Base-by-base conservation (phyloP, 92 coral and sea anemone genomes). In the Paragorgia papillata region DNA sequence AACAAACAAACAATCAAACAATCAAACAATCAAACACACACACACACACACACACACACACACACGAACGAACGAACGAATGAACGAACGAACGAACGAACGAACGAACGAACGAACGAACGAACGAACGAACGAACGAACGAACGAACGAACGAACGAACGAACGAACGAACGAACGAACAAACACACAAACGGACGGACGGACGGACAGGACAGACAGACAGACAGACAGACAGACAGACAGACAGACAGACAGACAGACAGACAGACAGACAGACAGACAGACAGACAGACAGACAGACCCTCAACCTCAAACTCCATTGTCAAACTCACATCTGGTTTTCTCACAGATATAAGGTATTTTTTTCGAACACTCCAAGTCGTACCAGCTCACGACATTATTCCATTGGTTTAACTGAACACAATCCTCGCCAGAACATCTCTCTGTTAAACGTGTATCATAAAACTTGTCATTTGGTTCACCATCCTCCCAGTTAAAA, bases 371-470 rank as follows among this genome's bases (percentile, higher is more conserved):
- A 63, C 98, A 94, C 37, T 88, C 86, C 33, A 85, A 57, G 84
- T 94, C 98, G 59, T 81, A 73, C 98, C 98, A 94, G 24, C 86
- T 85, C 79, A 79, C 87, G 13, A 84, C 84, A 48, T 77, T 88
- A 56, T 87, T 82, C 95, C 95, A 82, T 46, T 83, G 84, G 26
- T 82, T 82, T 79, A 91, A 89, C 69, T 87, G 92, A 9, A 94
- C 92, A 50, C 98, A 94, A 85, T 94, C 98, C 55, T 94, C 98
- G 12, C 98, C 98, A 19, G 89, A 81, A 28, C 98, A 94, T 33
- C 77, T 75, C 46, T 53, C 33, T n/a, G 40, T 43, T n/a, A 30
- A 53, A 57, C 79, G 69, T 28, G 90, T 74, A 27, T 88, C 88
- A 62, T 91, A 91, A 31, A 86, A 92, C 26, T 87, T 87, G 55